phyloP scores from a whole-genome alignment of 2,888 invertebrate genomes.

The Synergus japonicus region DNA sequence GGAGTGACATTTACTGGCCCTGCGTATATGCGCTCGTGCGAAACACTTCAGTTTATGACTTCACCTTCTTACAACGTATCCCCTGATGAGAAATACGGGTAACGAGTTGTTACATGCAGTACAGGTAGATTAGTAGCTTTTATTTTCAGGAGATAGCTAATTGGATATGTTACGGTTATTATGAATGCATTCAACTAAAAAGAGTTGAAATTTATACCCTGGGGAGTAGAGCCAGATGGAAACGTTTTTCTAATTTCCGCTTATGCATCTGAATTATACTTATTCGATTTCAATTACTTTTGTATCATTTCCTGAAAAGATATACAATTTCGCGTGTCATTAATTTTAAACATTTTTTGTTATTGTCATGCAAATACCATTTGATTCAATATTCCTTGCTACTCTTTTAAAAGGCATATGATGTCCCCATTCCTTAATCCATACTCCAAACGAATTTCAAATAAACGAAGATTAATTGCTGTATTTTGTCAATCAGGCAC shows the following conservation, averaged over 20 bases:
- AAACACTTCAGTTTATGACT: slow-evolving; percentile 30
- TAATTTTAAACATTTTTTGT: background rate
- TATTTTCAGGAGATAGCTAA: slow-evolving; percentile 23
- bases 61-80: slow-evolving; percentile 20
- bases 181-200: slow-evolving; percentile 18
- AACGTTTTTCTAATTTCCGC: slow-evolving; percentile 14
- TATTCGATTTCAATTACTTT: no score
- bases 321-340: background rate
- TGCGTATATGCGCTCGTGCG: slow-evolving; percentile 15
- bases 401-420: background rate
- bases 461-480: slow-evolving; percentile 2
- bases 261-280: background rate
- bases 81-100: slow-evolving; percentile 33
- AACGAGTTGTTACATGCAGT: slow-evolving; percentile 32
- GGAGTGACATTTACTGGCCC: slow-evolving; percentile 36
- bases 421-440: background rate
- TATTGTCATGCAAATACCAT: background rate
- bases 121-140: slow-evolving; percentile 36
- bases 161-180: slow-evolving; percentile 25
- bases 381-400: background rate
- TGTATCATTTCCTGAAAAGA: background rate
- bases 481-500: background rate
- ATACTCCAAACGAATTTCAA: background rate
- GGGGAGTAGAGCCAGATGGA: slow-evolving; percentile 6
- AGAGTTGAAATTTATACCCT: background rate